phyloP scores from a whole-genome alignment of 1,140 invertebrate genomes.

The Oryctes rhinoceros region DNA sequence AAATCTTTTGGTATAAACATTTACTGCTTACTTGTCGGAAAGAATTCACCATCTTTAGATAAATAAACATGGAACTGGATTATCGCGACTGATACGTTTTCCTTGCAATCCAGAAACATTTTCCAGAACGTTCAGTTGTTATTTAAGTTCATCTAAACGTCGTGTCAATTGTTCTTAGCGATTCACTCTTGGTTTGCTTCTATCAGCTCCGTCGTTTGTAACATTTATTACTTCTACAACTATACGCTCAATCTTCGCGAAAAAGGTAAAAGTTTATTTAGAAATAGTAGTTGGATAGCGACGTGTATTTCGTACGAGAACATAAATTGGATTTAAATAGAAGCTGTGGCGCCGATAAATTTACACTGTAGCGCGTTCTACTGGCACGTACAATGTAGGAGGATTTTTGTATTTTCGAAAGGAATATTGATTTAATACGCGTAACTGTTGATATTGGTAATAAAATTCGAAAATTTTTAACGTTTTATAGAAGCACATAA shows the following conservation, averaged over 20 bases:
- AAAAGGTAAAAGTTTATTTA: slow-evolving; percentile 12
- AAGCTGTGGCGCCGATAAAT: background rate
- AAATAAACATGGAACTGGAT: slow-evolving; percentile 16
- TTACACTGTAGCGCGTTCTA: background rate
- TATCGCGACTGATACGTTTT: background rate
- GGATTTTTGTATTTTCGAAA: background rate
- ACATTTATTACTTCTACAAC: background rate
- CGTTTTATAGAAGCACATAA: background rate
- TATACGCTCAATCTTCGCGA: background rate
- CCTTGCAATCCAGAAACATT: background rate
- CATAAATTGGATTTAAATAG: slow-evolving; percentile 6
- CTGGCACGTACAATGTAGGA: background rate
- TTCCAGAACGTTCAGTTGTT: background rate
- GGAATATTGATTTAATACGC: background rate
- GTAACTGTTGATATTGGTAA: slow-evolving; percentile 20
- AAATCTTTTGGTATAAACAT: slow-evolving; percentile 25
- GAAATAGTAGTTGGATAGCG: background rate
- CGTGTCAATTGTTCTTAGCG: too few relatives aligned
- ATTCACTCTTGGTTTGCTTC: background rate
- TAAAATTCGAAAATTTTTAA: slow-evolving; percentile 20
- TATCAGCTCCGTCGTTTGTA: background rate
- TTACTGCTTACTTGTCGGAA: background rate
- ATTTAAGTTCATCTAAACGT: slow-evolving; percentile 11
- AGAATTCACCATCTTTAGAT: slow-evolving; percentile 2
- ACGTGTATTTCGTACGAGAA: background rate